Evolutionary conservation across 2,888 invertebrate species (phyloP).

Genomic region (Ligdia adustata): DNA sequence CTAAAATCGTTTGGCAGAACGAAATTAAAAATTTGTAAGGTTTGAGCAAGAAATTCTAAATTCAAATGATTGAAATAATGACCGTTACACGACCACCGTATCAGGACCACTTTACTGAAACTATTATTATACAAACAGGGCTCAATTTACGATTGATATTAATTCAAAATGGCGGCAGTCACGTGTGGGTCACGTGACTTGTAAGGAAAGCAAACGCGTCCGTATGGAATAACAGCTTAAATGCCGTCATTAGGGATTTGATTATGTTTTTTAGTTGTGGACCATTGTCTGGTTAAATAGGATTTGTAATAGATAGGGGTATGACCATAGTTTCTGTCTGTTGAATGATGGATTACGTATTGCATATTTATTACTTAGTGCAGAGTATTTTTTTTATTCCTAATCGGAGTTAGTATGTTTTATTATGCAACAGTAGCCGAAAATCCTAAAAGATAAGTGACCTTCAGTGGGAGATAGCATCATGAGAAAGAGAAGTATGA

Average conservation of each 20-base stretch:
- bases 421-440: too few species aligned
- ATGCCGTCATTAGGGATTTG: constrained; percentile 75
- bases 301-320: constrained; percentile 75
- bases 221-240: constrained; percentile 76
- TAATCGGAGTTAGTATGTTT: too few species aligned
- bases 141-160: constrained; percentile 42
- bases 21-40: constrained; percentile 20
- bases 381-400: too few species aligned
- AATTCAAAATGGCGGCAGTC: constrained; percentile 66
- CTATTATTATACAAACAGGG: constrained; percentile 6
- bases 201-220: constrained; percentile 75
- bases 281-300: constrained; percentile 63
- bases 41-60: constrained; percentile 52
- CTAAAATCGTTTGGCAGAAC: constrained; percentile 20
- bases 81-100: constrained; percentile 52
- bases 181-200: constrained; percentile 73
- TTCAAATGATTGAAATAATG: constrained; percentile 75
- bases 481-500: too few species aligned
- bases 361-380: too few species aligned
- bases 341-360: constrained; percentile 29
- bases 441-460: too few species aligned
- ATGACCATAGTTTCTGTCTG: constrained; percentile 30
- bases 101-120: constrained; percentile 7
- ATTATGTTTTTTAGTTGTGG: constrained; percentile 59
- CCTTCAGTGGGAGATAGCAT: too few species aligned